phyloP scores from a whole-genome alignment of 2,113 vertebrate species.

The Colistium nudipinnis region DNA sequence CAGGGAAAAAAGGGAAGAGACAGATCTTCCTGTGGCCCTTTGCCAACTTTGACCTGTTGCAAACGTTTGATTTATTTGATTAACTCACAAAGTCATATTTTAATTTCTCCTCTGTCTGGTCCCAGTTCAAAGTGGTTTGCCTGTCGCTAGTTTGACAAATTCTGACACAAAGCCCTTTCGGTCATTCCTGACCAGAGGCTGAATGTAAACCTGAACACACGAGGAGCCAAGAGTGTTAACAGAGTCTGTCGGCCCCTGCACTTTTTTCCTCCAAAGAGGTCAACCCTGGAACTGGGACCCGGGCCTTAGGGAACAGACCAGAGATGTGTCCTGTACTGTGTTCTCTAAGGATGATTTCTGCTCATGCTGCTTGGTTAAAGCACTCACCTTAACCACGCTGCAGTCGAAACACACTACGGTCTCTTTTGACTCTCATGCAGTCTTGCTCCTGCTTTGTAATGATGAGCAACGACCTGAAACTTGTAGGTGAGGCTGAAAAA shows the following conservation, averaged over 20 bases:
- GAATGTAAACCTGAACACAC: constrained; percentile 72
- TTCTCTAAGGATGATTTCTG: constrained; percentile 58
- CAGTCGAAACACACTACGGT: constrained; percentile 65
- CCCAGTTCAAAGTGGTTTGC: constrained; percentile 7
- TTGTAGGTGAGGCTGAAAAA: constrained; percentile 35
- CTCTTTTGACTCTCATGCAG: constrained; percentile 46
- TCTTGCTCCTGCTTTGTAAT: constrained; percentile 58
- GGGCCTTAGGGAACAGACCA: constrained; percentile 45
- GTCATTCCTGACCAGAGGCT: constrained; percentile 57
- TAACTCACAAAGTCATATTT: constrained; percentile 20
- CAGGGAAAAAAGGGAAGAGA: constrained; percentile 29
- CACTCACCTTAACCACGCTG: constrained; percentile 54
- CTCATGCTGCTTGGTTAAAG: constrained; percentile 73
- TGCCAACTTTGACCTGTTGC: background rate
- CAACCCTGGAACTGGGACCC: constrained; percentile 43
- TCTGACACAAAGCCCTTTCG: constrained; percentile 41
- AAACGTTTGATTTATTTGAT: constrained; percentile 28
- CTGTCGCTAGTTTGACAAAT: constrained; percentile 24
- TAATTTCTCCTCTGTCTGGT: constrained; percentile 30
- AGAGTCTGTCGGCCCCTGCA: constrained; percentile 62
- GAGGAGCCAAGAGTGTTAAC: constrained; percentile 41
- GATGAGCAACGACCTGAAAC: constrained; percentile 46
- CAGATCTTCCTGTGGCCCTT: constrained; percentile 37
- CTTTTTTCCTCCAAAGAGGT: constrained; percentile 63
- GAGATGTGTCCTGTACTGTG: constrained; percentile 56